phyloP scores from a whole-genome alignment of 2,797 vertebrate genomes.

The Sebastes kiyomatsui region DNA sequence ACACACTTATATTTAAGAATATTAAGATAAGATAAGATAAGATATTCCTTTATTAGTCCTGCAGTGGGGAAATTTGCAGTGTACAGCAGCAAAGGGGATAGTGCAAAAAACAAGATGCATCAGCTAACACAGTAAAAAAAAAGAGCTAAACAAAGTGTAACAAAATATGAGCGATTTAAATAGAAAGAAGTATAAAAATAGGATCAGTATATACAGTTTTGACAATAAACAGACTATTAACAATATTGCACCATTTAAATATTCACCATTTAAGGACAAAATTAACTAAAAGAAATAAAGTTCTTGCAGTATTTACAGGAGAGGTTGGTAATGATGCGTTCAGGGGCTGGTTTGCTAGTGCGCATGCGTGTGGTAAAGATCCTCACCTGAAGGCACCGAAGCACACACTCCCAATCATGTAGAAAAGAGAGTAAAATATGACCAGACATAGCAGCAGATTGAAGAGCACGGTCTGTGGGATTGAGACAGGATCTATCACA shows the following conservation, averaged over 20 bases:
- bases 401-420: conserved; percentile 83
- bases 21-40: not conserved
- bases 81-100: too few species aligned
- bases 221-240: too few species aligned
- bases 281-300: not conserved
- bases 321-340: not conserved
- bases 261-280: not conserved
- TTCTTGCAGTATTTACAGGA: not conserved
- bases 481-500: conserved; percentile 10
- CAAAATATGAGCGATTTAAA: too few species aligned
- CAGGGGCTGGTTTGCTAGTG: not conserved
- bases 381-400: conserved; percentile 84
- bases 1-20: not conserved
- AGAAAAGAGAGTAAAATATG: conserved; percentile 84
- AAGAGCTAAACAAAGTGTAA: too few species aligned
- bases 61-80: too few species aligned
- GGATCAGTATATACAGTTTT: too few species aligned
- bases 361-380: conserved; percentile 22
- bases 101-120: too few species aligned
- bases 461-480: conserved; percentile 72
- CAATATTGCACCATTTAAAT: not conserved
- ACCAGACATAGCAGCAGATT: conserved; percentile 79
- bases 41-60: too few species aligned
- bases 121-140: too few species aligned
- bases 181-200: too few species aligned